Evolutionary conservation across 2,888 invertebrate genomes (phyloP).

Genomic region (Synergus itoensis): DNA sequence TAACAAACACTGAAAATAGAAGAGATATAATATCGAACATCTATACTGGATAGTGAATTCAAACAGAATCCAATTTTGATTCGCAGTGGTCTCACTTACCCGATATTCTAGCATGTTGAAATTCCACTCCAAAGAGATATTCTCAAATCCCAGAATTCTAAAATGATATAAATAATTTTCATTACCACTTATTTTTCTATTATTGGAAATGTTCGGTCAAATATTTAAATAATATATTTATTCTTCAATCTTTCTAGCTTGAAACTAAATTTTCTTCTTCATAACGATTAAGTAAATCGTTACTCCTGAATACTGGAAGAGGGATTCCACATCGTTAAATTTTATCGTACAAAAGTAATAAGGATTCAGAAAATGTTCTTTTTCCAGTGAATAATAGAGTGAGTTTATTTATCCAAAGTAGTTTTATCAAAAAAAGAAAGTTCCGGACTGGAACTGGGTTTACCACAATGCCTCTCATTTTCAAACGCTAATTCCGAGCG

Average conservation of each 20-base stretch:
- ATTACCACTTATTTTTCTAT: not conserved
- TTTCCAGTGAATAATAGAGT: conserved; percentile 2
- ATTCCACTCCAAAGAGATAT: not conserved
- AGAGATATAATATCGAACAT: not conserved
- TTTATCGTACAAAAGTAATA: not conserved
- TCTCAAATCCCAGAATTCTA: not conserved
- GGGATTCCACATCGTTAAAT: not conserved
- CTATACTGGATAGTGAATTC: not conserved
- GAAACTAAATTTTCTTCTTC: too few relatives aligned
- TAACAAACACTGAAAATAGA: conserved; percentile 10
- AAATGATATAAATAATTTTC: not conserved
- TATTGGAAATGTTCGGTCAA: not conserved
- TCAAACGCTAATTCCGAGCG: conserved; percentile 33
- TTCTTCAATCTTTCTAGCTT: not conserved
- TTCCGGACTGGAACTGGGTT: not conserved
- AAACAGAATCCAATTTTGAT: conserved; percentile 23
- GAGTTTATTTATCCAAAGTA: not conserved
- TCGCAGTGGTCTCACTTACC: not conserved
- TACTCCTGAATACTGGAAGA: not conserved
- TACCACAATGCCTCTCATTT: conserved; percentile 34
- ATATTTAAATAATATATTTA: not conserved
- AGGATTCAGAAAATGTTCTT: not conserved
- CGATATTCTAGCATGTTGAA: not conserved
- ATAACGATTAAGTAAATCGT: not conserved
- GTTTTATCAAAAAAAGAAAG: conserved; percentile 1